phyloP scores from a whole-genome alignment of 2,113 vertebrate genomes.

The Tetrao urogallus region DNA sequence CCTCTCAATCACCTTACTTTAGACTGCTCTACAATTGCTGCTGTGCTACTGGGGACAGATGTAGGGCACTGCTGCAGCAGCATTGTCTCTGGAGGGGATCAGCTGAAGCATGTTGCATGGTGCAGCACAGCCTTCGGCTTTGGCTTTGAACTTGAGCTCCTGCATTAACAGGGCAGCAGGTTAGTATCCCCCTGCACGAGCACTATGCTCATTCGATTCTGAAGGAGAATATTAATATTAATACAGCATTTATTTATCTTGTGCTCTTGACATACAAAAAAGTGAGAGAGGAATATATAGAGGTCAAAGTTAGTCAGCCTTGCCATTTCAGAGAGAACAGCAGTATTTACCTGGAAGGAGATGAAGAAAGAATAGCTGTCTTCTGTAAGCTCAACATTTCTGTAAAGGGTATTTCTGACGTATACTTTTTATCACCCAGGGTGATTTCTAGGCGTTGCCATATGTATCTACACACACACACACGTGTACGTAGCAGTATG shows the following conservation, averaged over 20 bases:
- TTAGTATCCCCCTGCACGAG: not conserved
- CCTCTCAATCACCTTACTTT: not conserved
- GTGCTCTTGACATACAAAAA: constrained; percentile 21
- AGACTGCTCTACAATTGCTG: not conserved
- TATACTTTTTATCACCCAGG: not conserved
- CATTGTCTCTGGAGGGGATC: not conserved
- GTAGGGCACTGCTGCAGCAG: not conserved
- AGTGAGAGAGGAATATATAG: constrained; percentile 4
- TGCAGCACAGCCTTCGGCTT: fast-evolving
- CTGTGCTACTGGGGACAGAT: not conserved
- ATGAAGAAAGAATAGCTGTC: not conserved
- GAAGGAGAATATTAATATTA: constrained; percentile 17
- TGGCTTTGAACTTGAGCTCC: not conserved
- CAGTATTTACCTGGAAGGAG: not conserved
- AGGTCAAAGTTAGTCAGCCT: not conserved
- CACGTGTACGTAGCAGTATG: not conserved
- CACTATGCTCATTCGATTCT: not conserved
- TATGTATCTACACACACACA: not conserved
- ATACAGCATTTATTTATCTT: constrained; percentile 12
- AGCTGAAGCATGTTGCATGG: not conserved
- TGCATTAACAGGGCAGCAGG: not conserved
- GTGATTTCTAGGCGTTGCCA: not conserved
- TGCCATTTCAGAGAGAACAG: not conserved
- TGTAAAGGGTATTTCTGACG: not conserved
- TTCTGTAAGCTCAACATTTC: not conserved